Evolutionary conservation across 2,113 vertebrate species (phyloP), one percentile per base, ranked within the genome.

Genomic region (Etheostoma cragini): DNA sequence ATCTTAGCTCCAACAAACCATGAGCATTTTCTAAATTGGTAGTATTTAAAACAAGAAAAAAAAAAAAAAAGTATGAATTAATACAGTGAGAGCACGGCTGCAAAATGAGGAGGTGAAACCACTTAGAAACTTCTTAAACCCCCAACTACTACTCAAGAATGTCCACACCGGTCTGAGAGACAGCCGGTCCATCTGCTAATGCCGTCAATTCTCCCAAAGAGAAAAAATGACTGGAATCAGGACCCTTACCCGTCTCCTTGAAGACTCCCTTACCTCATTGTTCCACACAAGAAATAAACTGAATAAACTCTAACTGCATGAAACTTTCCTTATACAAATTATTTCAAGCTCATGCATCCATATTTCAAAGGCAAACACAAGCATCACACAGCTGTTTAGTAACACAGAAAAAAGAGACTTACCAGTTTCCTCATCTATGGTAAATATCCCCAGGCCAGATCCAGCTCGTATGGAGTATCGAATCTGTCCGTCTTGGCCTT

Each of bases 401-500:
- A 63, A 70, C 26, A 70, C 1, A 17, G 12, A 82, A 50, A 72
- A 77, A 76, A 77, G 11, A n/a, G 3, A 94, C 94, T 96, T 95
- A 99, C 98, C 98, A 86, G 96, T 99, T 89, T 98, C 96, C 92
- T 98, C 97, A 5, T 99, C 96, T 71, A 99, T 97, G 84, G 88
- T 95, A 85, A 99, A 99, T 84, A 98, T 95, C 72, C 98, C 98
- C 57, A 99, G 56, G 72, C 98, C 98, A 19, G 98, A 98, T 33
- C 98, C 98, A 84, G 98, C 97, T 88, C 97, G 94, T 70, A 99
- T 97, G 64, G 98, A 99, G 16, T 99, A 99, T 42, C 94, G 96
- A 26, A 99, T 93, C 89, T 97, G 96, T 33, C 98, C 98, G 53
- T 99, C 98, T 90, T 92, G 92, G 73, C 96, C 98, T 14, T 60